Percentiles rank a stretch among this genome's conserved stretches.
Evolutionary conservation across 1,140 invertebrate species (phyloP).

Genomic region (Formica selysi): DNA sequence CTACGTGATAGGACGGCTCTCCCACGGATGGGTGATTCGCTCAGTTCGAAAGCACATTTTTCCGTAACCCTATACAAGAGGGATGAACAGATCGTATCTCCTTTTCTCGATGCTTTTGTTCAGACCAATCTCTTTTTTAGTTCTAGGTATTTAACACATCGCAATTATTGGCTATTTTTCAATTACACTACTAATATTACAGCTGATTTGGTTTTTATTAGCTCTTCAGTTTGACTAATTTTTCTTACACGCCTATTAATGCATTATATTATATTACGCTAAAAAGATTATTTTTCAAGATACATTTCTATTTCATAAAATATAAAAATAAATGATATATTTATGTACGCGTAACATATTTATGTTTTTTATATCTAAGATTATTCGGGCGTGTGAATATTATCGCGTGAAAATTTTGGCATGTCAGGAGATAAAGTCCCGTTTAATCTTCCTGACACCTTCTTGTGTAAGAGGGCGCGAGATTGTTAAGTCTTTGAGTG

Average conservation of each 20-base stretch:
- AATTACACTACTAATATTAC: not conserved
- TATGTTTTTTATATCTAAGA: not conserved
- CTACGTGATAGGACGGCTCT: conserved; percentile 60
- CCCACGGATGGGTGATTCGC: conserved; percentile 69
- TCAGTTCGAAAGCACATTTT: conserved; percentile 72
- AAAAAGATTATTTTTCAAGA: not conserved
- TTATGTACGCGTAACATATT: not conserved
- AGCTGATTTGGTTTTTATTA: not conserved
- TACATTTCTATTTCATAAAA: not conserved
- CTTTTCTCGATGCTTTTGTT: conserved; percentile 46
- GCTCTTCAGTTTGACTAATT: too few relatives aligned
- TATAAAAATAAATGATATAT: not conserved
- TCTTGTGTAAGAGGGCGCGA: not conserved
- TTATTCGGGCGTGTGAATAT: not conserved
- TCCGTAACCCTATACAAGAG: conserved; percentile 62
- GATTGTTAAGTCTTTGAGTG: conserved; percentile 53
- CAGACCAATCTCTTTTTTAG: conserved; percentile 22
- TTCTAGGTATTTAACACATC: conserved; percentile 21
- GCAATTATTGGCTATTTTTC: conserved; percentile 65
- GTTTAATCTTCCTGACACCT: conserved; percentile 9
- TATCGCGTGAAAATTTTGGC: not conserved
- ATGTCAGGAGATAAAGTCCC: not conserved
- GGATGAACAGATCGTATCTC: conserved; percentile 49
- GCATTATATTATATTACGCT: not conserved
- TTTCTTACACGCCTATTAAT: not conserved